Conservation (phyloP, 1,140 invertebrate genomes). For the Papilio polytes region DNA sequence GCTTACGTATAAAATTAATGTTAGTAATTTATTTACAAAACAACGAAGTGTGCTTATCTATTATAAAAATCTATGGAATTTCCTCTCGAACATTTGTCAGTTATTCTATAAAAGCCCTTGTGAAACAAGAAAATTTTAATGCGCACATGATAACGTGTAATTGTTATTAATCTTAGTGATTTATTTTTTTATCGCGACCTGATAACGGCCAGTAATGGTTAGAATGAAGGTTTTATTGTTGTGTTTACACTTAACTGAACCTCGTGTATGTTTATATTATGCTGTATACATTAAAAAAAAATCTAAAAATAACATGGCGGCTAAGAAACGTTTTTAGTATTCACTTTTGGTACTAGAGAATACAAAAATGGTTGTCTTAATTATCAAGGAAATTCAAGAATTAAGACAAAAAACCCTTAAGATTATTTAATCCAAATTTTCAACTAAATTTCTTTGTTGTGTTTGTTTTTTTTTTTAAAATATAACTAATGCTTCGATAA, state of each 20-base stretch:
- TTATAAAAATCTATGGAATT: conserved; percentile 35
- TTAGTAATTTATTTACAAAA: conserved; percentile 25
- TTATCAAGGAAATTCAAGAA: too few relatives aligned
- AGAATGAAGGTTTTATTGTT: conserved; percentile 33
- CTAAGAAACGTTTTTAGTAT: too few relatives aligned
- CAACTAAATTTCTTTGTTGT: too few relatives aligned
- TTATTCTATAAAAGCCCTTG: conserved; percentile 37
- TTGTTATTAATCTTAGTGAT: conserved; percentile 41
- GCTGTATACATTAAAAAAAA: too few relatives aligned
- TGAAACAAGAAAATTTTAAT: conserved; percentile 39
- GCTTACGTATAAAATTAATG: conserved; percentile 24
- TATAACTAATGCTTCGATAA: background rate
- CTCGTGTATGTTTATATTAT: background rate
- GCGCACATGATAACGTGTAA: conserved; percentile 38
- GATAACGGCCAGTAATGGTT: conserved; percentile 30
- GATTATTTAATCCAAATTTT: too few relatives aligned
- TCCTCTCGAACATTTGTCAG: conserved; percentile 26
- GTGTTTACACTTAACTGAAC: background rate
- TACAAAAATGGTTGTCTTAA: too few relatives aligned
- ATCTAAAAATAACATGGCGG: too few relatives aligned
- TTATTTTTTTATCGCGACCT: conserved; percentile 34
- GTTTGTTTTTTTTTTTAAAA: background rate
- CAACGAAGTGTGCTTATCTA: conserved; percentile 23
- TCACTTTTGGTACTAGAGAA: too few relatives aligned
- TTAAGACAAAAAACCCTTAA: too few relatives aligned